Percentiles rank a stretch among this genome's conserved stretches.
phyloP scores from a whole-genome alignment of 2,888 invertebrate genomes.

The Phortica okadai region DNA sequence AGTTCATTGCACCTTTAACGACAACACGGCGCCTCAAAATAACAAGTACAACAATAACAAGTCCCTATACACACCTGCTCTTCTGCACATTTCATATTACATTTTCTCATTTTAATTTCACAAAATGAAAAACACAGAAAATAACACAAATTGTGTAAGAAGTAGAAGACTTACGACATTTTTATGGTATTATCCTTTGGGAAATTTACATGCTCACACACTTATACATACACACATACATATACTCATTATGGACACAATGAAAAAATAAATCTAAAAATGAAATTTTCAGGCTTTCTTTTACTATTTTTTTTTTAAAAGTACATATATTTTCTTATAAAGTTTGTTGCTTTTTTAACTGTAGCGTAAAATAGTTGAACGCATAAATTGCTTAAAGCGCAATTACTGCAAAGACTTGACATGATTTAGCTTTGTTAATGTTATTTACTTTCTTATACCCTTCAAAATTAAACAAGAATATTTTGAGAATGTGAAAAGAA shows the following conservation, averaged over 20 bases:
- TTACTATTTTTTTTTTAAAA: background rate
- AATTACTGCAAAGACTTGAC: conserved; percentile 13
- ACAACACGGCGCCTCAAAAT: background rate
- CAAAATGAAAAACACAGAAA: conserved; percentile 10
- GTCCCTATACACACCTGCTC: background rate
- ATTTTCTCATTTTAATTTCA: conserved; percentile 23
- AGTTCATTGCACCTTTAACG: background rate
- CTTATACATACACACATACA: background rate
- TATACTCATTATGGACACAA: background rate
- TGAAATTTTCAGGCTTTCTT: background rate
- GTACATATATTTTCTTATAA: too few relatives aligned
- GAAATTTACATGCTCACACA: conserved; percentile 26
- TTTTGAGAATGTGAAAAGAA: too few relatives aligned
- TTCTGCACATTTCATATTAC: background rate
- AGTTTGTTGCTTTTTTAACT: background rate
- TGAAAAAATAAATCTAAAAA: background rate
- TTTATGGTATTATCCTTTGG: conserved; percentile 28
- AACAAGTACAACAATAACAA: background rate
- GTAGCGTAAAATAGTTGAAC: conserved; percentile 6
- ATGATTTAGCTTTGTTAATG: background rate
- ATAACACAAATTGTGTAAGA: background rate
- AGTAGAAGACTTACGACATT: conserved; percentile 19
- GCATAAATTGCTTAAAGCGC: conserved; percentile 30
- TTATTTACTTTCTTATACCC: background rate
- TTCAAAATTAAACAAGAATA: too few relatives aligned